Base-by-base conservation (phyloP, 2,113 vertebrate species). In the Porphyrio hochstetteri region DNA sequence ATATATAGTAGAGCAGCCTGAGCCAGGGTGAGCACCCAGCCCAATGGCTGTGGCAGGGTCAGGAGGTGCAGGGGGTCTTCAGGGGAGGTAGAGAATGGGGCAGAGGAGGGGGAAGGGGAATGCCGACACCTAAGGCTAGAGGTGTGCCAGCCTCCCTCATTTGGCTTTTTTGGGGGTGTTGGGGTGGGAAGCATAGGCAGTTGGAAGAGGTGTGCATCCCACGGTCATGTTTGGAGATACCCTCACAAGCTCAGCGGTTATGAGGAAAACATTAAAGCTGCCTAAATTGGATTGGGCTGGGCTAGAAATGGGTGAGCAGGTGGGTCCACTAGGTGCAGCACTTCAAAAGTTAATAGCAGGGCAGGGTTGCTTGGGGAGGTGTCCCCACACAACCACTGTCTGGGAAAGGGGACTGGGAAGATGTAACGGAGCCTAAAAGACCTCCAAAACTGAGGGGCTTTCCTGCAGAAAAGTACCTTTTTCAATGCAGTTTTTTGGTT, bases 1-100 rank as follows among this genome's bases (percentile, higher is more conserved):
- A 18, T 33, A 15, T 5, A 52, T 17, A 79, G 18, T 7, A 21
- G 19, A 44, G 40, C 33, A 46, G 33, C 12, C 36, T 46, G 33
- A 40, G 24, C 36, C 0, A 1, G 24, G 31, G 8, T 0, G 1
- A 59, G 36, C 42, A 38, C 29, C 13, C n/a, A 75, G n/a, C 46
- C 28, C 1, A 1, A 7, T 69, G 42, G 35, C 48, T 1, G 0
- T 57, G 60, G 23, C 0, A 0, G n/a, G 38, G 4, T 1, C 3
- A 29, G 80, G 35, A 56, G 23, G 23, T 33, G 17, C n/a, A 67
- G 29, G 15, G 29, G 68, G 28, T 5, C 48, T 57, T 10, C 9
- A 52, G 67, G 16, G 17, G 23, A 44, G 9, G 7, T 42, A 8
- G 9, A 16, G 8, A 9, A 55, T 11, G 19, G 23, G 13, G 29